Evolutionary conservation across 2,888 invertebrate genomes (phyloP).

Genomic region (Orthosia gracilis): DNA sequence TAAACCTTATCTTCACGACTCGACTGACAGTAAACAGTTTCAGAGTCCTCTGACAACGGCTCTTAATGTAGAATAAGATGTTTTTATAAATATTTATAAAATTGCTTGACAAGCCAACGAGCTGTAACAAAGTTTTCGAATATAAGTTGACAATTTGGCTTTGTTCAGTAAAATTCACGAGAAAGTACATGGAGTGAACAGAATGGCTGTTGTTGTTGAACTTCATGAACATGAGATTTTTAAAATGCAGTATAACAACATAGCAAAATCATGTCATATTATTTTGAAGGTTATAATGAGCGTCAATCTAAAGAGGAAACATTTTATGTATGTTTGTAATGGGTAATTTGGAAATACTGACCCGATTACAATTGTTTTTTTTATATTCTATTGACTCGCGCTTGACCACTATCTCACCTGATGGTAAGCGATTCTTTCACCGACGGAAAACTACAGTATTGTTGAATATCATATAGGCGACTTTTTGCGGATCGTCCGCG

Average conservation of each 20-base stretch:
- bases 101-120: constrained; percentile 10
- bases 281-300: too few species aligned
- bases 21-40: constrained; percentile 52
- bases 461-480: too few species aligned
- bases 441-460: too few species aligned
- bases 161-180: not conserved
- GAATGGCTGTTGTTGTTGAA: not conserved
- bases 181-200: not conserved
- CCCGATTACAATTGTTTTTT: too few species aligned
- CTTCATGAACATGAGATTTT: not conserved
- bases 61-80: constrained; percentile 48
- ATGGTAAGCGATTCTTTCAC: too few species aligned
- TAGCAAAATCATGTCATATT: too few species aligned
- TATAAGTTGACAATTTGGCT: constrained; percentile 12
- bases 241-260: not conserved
- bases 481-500: too few species aligned
- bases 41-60: constrained; percentile 34
- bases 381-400: too few species aligned
- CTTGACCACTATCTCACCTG: too few species aligned
- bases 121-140: constrained; percentile 18
- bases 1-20: constrained; percentile 61
- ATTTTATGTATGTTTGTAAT: too few species aligned
- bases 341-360: too few species aligned
- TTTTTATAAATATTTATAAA: constrained; percentile 54
- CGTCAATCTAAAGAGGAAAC: too few species aligned